Percentiles rank a stretch among this genome's conserved stretches.
Conservation (phyloP, 2,113 vertebrate genomes). For the Elachura formosa region DNA sequence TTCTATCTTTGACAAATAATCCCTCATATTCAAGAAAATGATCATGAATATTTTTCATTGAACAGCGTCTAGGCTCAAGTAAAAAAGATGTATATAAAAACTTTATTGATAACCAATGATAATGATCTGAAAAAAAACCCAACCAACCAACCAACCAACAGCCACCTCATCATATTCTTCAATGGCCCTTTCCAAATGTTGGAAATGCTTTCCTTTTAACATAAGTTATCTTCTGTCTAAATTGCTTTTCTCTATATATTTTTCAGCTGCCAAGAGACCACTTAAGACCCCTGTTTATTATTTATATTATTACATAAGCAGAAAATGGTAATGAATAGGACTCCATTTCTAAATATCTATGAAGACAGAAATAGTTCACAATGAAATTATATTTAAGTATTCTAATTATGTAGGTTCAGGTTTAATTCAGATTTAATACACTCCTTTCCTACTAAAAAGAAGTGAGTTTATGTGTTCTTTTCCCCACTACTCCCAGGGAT, state of each 20-base stretch:
- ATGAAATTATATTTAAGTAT: not conserved
- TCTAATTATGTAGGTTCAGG: not conserved
- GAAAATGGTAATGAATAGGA: not conserved
- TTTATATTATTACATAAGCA: not conserved
- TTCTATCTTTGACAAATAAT: not conserved
- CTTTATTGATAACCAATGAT: not conserved
- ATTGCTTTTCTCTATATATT: not conserved
- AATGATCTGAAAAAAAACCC: not conserved
- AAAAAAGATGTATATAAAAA: not conserved
- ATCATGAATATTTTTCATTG: not conserved
- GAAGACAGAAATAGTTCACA: not conserved
- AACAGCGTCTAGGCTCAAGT: not conserved
- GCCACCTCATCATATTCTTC: not conserved
- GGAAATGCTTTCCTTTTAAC: not conserved
- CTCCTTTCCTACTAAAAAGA: not conserved
- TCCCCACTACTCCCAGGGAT: not conserved
- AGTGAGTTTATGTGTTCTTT: fast-evolving
- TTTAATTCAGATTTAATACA: not conserved
- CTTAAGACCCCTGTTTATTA: not conserved
- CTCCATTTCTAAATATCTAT: not conserved
- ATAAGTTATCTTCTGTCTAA: not conserved
- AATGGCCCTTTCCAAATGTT: not conserved
- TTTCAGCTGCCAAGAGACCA: fast-evolving
- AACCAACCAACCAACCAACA: no score
- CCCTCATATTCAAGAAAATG: not conserved